These are phyloP conservation scores for Acleris cristana DNA, from an alignment of 2,888 invertebrate species.

Conservation along the genomic window DNA sequence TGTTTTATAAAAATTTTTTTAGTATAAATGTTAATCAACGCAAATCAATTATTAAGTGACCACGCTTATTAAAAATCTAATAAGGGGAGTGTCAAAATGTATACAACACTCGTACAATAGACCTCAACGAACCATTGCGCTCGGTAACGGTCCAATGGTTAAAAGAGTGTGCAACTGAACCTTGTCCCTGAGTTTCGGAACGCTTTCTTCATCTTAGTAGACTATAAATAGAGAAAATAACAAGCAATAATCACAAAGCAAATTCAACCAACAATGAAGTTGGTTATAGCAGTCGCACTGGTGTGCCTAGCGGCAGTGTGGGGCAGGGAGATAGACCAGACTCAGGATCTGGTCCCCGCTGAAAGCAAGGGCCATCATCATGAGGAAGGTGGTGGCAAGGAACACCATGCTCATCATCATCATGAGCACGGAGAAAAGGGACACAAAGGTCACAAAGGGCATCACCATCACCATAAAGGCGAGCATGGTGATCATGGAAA, in stretches of 20 bases:
- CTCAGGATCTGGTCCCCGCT: conserved; percentile 72
- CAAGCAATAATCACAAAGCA: conserved; percentile 55
- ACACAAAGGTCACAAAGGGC: conserved; percentile 77
- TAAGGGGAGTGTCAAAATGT: conserved; percentile 25
- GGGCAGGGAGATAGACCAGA: conserved; percentile 68
- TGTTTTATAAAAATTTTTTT: no score
- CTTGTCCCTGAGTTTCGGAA: conserved; percentile 65
- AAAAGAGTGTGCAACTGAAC: conserved; percentile 46
- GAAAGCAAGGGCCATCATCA: conserved; percentile 70
- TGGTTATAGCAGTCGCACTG: conserved; percentile 65
- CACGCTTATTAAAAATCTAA: not conserved
- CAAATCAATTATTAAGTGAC: no score
- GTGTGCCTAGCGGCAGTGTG: conserved; percentile 72
- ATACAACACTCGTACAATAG: conserved; percentile 12
- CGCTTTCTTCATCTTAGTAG: conserved; percentile 70
- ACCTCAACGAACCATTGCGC: conserved; percentile 42
- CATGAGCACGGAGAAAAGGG: conserved; percentile 74
- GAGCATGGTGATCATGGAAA: conserved; percentile 74
- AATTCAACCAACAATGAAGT: conserved; percentile 67
- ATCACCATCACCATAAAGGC: conserved; percentile 77
- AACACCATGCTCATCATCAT: conserved; percentile 74
- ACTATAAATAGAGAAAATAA: conserved; percentile 72
- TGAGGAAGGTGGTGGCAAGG: conserved; percentile 73
- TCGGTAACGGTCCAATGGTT: conserved; percentile 64
- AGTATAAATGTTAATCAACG: no score